Evolutionary conservation across 2,888 invertebrate species (phyloP).

Genomic region (Pachycephus smyrnensis): DNA sequence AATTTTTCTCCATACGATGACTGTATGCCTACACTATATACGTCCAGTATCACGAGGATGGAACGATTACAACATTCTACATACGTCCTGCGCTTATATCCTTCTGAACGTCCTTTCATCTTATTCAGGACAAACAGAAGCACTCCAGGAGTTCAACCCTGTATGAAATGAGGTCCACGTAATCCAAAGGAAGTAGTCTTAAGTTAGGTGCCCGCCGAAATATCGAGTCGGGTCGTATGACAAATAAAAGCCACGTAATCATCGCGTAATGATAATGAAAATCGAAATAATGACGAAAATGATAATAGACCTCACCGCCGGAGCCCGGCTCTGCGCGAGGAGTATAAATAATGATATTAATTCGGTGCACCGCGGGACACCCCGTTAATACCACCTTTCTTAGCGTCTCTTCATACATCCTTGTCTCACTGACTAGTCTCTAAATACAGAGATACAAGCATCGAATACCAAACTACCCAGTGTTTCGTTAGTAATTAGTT

Average conservation of each 20-base stretch:
- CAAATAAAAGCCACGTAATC: constrained; percentile 34
- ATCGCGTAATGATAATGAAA: constrained; percentile 43
- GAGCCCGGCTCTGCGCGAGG: constrained; percentile 22
- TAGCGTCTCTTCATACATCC: constrained; percentile 5
- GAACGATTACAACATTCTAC: not conserved
- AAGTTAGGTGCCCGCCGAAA: constrained; percentile 12
- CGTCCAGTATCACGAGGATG: not conserved
- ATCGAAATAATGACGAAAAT: constrained; percentile 39
- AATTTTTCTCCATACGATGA: too few relatives aligned
- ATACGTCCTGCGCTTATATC: not conserved
- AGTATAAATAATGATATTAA: constrained; percentile 47
- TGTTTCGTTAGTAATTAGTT: constrained; percentile 23
- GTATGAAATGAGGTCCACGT: constrained; percentile 4
- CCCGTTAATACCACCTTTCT: constrained; percentile 36
- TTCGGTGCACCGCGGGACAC: constrained; percentile 40
- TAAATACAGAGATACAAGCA: not conserved
- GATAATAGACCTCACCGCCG: constrained; percentile 32
- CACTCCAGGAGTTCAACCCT: constrained; percentile 30
- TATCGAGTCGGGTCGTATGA: constrained; percentile 11
- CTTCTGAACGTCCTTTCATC: constrained; percentile 22
- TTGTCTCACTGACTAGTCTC: not conserved
- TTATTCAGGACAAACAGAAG: constrained; percentile 38
- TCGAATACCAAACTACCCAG: constrained; percentile 21
- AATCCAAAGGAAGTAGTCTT: constrained; percentile 2
- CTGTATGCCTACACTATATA: too few relatives aligned